Evolutionary conservation across 2,888 invertebrate genomes (phyloP).

Genomic region (Amorpha juglandis): DNA sequence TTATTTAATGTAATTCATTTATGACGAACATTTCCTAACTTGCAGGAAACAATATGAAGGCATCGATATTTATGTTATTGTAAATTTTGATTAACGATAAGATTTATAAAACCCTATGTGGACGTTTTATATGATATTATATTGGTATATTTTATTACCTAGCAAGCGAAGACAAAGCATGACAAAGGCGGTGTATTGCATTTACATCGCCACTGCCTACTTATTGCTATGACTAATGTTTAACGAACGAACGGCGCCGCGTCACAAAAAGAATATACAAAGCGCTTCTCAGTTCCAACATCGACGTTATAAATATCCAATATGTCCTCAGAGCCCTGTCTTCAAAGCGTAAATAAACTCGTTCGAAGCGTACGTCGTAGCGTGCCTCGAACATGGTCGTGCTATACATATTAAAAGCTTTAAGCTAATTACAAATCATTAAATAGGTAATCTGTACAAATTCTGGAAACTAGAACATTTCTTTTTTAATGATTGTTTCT

Average conservation of each 20-base stretch:
- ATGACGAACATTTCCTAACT: background rate
- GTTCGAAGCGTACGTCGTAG: slow-evolving; percentile 33
- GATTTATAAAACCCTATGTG: background rate
- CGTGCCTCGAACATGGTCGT: slow-evolving; percentile 35
- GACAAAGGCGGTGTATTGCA: slow-evolving; percentile 16
- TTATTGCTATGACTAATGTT: slow-evolving; percentile 28
- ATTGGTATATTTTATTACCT: background rate
- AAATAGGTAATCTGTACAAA: background rate
- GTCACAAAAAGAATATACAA: slow-evolving; percentile 27
- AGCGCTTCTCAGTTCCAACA: slow-evolving; percentile 26
- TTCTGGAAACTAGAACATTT: background rate
- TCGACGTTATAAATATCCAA: slow-evolving; percentile 36
- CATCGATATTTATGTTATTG: background rate
- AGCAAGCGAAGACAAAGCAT: slow-evolving; percentile 9
- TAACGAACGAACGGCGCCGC: slow-evolving; percentile 8
- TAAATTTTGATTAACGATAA: background rate
- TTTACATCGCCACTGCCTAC: slow-evolving; percentile 14
- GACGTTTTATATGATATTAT: background rate
- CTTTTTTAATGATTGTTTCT: background rate
- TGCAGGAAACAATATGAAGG: background rate
- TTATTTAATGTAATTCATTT: background rate
- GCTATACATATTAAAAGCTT: slow-evolving; percentile 41
- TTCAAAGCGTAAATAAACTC: slow-evolving; percentile 35
- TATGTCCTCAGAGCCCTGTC: slow-evolving; percentile 32
- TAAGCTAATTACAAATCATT: slow-evolving; percentile 29